These are phyloP conservation scores for Drosophila affinis DNA, from an alignment of 2,888 invertebrate genomes.

Conservation along the genomic window DNA sequence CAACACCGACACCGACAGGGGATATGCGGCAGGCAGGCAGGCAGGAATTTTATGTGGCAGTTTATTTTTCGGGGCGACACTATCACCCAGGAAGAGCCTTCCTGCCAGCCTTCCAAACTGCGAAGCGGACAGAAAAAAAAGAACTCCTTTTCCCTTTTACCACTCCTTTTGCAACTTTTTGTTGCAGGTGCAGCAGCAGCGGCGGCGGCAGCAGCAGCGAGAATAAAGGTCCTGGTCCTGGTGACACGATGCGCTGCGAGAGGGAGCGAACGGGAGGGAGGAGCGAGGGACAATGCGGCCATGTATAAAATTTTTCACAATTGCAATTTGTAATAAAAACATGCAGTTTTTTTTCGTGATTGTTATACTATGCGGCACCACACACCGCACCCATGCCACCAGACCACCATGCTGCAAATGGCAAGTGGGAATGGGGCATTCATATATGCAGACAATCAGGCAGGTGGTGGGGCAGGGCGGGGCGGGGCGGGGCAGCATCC, in stretches of 20 bases:
- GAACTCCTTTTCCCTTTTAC: slow-evolving; percentile 2
- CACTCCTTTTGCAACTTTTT: background rate
- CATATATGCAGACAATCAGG: slow-evolving; percentile 19
- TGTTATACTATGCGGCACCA: slow-evolving; percentile 59
- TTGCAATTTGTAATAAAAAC: slow-evolving; percentile 79
- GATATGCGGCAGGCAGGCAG: slow-evolving; percentile 64
- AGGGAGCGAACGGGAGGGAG: slow-evolving; percentile 18
- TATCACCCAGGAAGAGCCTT: slow-evolving; percentile 50
- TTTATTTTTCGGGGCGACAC: slow-evolving; percentile 72
- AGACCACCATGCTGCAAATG: slow-evolving; percentile 7
- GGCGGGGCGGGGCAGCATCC: background rate
- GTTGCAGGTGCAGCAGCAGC: background rate
- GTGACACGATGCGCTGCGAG: slow-evolving; percentile 67
- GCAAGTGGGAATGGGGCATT: slow-evolving; percentile 11
- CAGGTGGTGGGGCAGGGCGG: background rate
- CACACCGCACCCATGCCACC: slow-evolving; percentile 9
- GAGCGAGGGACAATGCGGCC: slow-evolving; percentile 60
- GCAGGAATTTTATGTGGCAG: slow-evolving; percentile 73
- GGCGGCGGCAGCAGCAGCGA: background rate
- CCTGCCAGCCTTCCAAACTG: background rate
- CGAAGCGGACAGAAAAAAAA: background rate
- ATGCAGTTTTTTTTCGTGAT: slow-evolving; percentile 76
- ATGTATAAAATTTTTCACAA: slow-evolving; percentile 78
- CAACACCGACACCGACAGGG: slow-evolving; percentile 8
- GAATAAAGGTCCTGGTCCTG: slow-evolving; percentile 11